Evolutionary conservation across 2,797 vertebrate genomes (phyloP), one percentile per base, ranked within the genome.

Genomic region (Eulemur coronatus): DNA sequence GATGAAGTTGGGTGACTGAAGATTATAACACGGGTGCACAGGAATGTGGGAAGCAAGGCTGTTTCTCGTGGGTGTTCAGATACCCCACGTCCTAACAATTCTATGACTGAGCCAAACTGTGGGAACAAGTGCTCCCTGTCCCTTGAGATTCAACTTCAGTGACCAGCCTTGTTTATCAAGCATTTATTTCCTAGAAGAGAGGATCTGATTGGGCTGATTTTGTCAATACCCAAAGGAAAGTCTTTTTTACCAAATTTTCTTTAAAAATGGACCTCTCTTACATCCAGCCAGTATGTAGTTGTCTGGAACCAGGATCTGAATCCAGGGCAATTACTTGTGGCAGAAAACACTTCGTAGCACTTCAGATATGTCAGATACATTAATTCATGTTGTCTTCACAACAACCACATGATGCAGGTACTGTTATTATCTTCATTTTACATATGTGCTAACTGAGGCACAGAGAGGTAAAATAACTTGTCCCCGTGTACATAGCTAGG

Each of bases 171-270:
- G 17, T 61, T 91, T 48, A 52, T 84, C 35, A 50, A 46, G n/a
- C 63, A 61, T 93, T 84, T 57, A 38, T 86, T 92, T 96, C 14
- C 43, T 95, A 26, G 78, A 94, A 91, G 76, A 88, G 14, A 35
- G 26, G 59, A 67, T 84, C 63, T 22, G 48, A 84, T 12, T 33
- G 28, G 48, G 18, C 43, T 84, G 13, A 67, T 78, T 73, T 43
- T 61, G 30, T 57, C 69, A 52, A 6, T 43, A 59, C 10, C 5
- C 8, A 82, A 50, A 79, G n/a, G 43, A 61, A 91, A 87, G 61
- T 38, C 14, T 55, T 73, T 67, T 91, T 41, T 0, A 70, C 14
- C 43, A 63, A 15, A 61, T 92, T 57, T 76, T 14, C 26, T 24
- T 63, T 61, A 18, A 79, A 93, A 59, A 41, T 33, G 22, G 8